phyloP scores from a whole-genome alignment of 1,140 invertebrate species.

The Drosophila pruinosa region DNA sequence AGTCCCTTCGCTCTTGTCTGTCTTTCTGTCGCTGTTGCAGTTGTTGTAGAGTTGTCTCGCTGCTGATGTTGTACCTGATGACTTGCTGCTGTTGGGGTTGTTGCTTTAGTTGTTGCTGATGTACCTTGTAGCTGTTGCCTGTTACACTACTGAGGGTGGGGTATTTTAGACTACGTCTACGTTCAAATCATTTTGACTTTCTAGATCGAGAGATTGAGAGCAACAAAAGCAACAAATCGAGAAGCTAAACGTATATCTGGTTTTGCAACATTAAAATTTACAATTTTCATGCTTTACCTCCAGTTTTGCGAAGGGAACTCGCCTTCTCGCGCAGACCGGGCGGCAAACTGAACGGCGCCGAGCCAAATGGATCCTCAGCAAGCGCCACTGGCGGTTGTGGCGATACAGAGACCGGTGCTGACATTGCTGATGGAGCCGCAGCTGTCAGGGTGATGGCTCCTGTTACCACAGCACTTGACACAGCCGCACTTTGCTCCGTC shows the following conservation, averaged over 20 bases:
- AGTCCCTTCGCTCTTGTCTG: neutral
- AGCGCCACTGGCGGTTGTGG: slow-evolving; percentile 62
- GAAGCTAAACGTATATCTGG: slow-evolving; percentile 79
- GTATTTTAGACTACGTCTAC: slow-evolving; percentile 76
- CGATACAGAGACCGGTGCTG: slow-evolving; percentile 66
- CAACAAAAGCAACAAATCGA: slow-evolving; percentile 80
- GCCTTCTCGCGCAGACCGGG: slow-evolving; percentile 85
- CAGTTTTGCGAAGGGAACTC: slow-evolving; percentile 84
- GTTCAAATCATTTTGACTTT: slow-evolving; percentile 77
- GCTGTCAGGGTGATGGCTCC: slow-evolving; percentile 1
- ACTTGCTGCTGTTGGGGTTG: slow-evolving; percentile 4
- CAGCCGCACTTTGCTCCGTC: slow-evolving; percentile 61
- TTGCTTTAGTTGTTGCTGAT: slow-evolving; percentile 8
- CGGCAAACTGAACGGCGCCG: slow-evolving; percentile 91
- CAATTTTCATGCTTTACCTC: slow-evolving; percentile 86
- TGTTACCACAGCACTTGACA: neutral
- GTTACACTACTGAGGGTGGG: slow-evolving; percentile 62
- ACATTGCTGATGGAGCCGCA: slow-evolving; percentile 52
- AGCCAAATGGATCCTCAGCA: slow-evolving; percentile 91
- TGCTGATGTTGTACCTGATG: slow-evolving; percentile 6
- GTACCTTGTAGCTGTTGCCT: slow-evolving; percentile 36
- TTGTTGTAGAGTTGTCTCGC: neutral
- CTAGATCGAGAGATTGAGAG: slow-evolving; percentile 79
- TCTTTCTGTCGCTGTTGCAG: neutral
- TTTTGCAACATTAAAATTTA: slow-evolving; percentile 45